Percentiles rank a stretch among this genome's conserved stretches.
These are phyloP conservation scores for Euwallacea fornicatus DNA, from an alignment of 1,140 invertebrate species.

Conservation along the genomic window DNA sequence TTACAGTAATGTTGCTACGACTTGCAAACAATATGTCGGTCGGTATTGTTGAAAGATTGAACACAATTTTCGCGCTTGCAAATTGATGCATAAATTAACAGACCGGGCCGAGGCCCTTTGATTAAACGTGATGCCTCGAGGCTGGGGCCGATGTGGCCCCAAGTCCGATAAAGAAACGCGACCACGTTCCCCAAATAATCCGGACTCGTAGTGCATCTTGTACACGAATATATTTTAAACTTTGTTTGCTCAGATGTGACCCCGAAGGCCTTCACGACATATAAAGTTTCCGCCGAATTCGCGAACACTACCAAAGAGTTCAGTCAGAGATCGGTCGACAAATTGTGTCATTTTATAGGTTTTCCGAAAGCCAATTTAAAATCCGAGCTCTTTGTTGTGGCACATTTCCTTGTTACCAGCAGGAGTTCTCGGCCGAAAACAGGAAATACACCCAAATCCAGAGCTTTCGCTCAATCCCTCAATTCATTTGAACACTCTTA, in stretches of 20 bases:
- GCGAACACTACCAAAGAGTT: neutral
- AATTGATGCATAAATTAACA: too few relatives aligned
- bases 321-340: conserved; percentile 5
- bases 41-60: neutral
- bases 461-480: neutral
- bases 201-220: neutral
- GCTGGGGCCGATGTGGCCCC: too few relatives aligned
- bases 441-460: conserved; percentile 2
- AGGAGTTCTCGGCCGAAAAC: neutral
- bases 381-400: conserved; percentile 9
- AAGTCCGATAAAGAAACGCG: too few relatives aligned
- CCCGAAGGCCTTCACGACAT: neutral
- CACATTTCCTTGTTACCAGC: conserved; percentile 10
- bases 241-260: neutral
- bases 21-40: neutral
- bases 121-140: too few relatives aligned
- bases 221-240: neutral
- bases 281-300: neutral
- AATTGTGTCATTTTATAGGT: conserved; percentile 11
- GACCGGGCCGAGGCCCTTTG: too few relatives aligned
- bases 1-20: neutral
- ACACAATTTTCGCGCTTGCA: too few relatives aligned
- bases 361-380: conserved; percentile 14
- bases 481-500: conserved; percentile 1
- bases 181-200: too few relatives aligned